phyloP scores from a whole-genome alignment of 2,888 invertebrate genomes.

The Alsophila aescularia region DNA sequence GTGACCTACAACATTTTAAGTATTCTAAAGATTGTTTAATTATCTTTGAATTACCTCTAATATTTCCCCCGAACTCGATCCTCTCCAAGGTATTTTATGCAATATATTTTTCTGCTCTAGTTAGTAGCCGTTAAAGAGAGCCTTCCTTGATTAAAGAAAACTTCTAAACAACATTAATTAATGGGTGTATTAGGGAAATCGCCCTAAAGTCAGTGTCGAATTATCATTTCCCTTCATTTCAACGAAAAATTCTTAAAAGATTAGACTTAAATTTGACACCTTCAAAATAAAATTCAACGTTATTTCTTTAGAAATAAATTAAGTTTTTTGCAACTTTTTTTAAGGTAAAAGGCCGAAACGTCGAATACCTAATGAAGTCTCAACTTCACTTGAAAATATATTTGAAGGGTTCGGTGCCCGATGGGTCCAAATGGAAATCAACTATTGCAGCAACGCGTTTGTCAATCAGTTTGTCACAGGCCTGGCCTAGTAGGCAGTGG shows the following conservation, averaged over 20 bases:
- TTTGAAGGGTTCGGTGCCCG: too few species aligned
- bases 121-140: conserved; percentile 14
- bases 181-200: conserved; percentile 21
- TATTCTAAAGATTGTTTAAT: too few species aligned
- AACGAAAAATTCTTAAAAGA: conserved; percentile 15
- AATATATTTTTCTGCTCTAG: neutral
- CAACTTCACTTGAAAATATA: conserved; percentile 19
- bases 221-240: conserved; percentile 13
- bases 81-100: conserved; percentile 2
- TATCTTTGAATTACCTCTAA: neutral
- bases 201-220: conserved; percentile 16
- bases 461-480: too few species aligned
- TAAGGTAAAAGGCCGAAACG: conserved; percentile 13
- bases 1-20: too few species aligned
- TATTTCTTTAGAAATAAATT: conserved; percentile 23
- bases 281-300: conserved; percentile 20
- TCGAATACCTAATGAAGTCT: conserved; percentile 15
- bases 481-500: too few species aligned
- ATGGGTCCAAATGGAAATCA: too few species aligned
- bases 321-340: conserved; percentile 19
- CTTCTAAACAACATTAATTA: conserved; percentile 26
- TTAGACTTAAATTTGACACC: conserved; percentile 26
- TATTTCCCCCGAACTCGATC: neutral
- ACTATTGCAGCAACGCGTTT: too few species aligned
- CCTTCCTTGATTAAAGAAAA: conserved; percentile 22